Conservation (phyloP, 2,113 vertebrate genomes). For the Aegotheles bennettii region DNA sequence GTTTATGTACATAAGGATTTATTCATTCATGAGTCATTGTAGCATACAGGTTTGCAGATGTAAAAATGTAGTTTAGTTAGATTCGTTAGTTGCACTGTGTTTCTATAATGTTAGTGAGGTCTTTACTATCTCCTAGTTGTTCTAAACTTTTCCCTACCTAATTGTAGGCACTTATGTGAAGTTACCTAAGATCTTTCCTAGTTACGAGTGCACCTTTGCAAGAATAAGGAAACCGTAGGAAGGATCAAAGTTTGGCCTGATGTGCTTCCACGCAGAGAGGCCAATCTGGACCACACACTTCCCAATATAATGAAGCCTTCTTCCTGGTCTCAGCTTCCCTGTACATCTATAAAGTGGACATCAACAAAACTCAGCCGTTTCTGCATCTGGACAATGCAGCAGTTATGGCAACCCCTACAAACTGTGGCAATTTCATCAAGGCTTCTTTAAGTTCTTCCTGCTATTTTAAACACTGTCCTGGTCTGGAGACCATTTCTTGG, state of each 20-base stretch:
- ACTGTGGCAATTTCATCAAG: neutral
- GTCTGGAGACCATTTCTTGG: neutral
- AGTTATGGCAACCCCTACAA: neutral
- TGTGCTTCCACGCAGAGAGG: neutral
- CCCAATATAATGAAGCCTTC: neutral
- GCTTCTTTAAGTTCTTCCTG: neutral
- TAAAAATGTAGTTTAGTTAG: neutral
- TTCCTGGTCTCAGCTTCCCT: neutral
- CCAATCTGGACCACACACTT: neutral
- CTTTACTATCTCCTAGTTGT: neutral
- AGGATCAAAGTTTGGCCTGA: fast-evolving
- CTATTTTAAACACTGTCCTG: neutral
- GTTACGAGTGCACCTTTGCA: neutral
- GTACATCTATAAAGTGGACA: neutral
- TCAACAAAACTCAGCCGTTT: neutral
- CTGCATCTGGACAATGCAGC: neutral
- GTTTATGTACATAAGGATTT: neutral
- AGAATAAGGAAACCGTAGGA: neutral
- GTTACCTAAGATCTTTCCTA: neutral
- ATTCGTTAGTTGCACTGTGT: neutral
- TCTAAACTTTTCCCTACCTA: neutral
- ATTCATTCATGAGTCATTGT: neutral
- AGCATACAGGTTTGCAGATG: neutral
- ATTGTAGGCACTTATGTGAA: neutral
- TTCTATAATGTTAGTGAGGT: neutral